These are phyloP conservation scores for Alloplasta piceator DNA, from an alignment of 2,888 invertebrate species.

Conservation along the genomic window DNA sequence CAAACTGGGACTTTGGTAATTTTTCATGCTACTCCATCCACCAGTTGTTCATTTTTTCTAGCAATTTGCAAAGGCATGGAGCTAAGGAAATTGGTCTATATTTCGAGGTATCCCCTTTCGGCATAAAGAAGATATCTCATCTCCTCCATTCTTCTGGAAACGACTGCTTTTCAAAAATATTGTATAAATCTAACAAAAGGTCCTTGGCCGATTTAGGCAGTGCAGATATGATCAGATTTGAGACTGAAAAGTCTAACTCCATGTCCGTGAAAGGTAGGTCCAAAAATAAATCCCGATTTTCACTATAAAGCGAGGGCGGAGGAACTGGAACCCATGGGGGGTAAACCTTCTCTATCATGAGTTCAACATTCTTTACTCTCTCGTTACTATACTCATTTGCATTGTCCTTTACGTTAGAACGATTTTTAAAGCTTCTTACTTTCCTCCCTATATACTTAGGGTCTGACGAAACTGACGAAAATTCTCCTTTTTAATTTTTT, in stretches of 20 bases:
- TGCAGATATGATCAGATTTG: conserved; percentile 23
- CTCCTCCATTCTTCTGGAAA: conserved; percentile 40
- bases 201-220: conserved; percentile 14
- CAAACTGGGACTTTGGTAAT: conserved; percentile 19
- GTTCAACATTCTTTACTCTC: conserved; percentile 15
- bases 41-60: conserved; percentile 43
- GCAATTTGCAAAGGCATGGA: conserved; percentile 44
- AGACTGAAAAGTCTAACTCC: conserved; percentile 43
- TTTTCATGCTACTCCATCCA: conserved; percentile 43
- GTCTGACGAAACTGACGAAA: conserved; percentile 37
- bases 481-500: conserved; percentile 26
- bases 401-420: conserved; percentile 30
- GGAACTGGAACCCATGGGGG: not conserved
- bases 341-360: conserved; percentile 18
- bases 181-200: conserved; percentile 29
- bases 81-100: conserved; percentile 54
- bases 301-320: conserved; percentile 16
- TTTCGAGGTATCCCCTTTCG: conserved; percentile 24
- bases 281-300: too few species aligned
- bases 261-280: conserved; percentile 13
- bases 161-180: conserved; percentile 3
- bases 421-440: conserved; percentile 45
- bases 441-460: conserved; percentile 35
- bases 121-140: conserved; percentile 43
- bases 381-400: conserved; percentile 29